Evolutionary conservation across 1,140 invertebrate species (phyloP).

Genomic region (Geopemphigus sp.): DNA sequence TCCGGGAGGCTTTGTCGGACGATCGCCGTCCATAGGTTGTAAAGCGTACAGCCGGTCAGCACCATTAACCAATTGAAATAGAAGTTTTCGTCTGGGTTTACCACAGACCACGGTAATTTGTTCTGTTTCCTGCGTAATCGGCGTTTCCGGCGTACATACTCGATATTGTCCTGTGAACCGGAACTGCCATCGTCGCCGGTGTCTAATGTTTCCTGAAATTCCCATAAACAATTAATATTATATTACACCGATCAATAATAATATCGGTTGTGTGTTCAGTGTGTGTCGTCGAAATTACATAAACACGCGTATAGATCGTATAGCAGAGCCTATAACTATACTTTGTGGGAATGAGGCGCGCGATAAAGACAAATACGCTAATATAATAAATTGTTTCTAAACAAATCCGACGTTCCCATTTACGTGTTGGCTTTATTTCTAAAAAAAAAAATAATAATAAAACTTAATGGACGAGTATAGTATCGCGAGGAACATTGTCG

Average conservation of each 20-base stretch:
- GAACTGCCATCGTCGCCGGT: conserved; percentile 61
- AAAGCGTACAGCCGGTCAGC: conserved; percentile 83
- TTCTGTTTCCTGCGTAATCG: conserved; percentile 63
- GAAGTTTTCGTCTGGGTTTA: conserved; percentile 93
- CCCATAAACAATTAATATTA: too few species aligned
- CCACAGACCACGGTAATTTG: conserved; percentile 73
- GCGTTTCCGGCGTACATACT: conserved; percentile 61
- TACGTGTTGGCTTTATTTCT: too few species aligned
- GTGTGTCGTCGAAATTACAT: background rate
- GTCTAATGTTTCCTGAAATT: conserved; percentile 63
- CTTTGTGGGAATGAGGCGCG: too few species aligned
- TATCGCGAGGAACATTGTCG: too few species aligned
- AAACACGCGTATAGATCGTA: background rate
- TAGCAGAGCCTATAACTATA: too few species aligned
- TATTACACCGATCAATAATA: too few species aligned
- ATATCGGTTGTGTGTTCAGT: background rate
- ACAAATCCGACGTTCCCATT: too few species aligned
- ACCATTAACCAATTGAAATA: conserved; percentile 94
- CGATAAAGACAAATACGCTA: background rate
- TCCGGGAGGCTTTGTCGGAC: conserved; percentile 92
- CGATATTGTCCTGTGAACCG: conserved; percentile 51
- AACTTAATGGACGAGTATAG: too few species aligned
- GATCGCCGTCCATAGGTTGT: conserved; percentile 94
- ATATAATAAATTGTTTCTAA: too few species aligned
- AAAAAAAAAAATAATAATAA: too few species aligned